Evolutionary conservation across 2,797 vertebrate species (phyloP), one percentile per base, ranked within the genome.

Genomic region (Onychomys arenicola): DNA sequence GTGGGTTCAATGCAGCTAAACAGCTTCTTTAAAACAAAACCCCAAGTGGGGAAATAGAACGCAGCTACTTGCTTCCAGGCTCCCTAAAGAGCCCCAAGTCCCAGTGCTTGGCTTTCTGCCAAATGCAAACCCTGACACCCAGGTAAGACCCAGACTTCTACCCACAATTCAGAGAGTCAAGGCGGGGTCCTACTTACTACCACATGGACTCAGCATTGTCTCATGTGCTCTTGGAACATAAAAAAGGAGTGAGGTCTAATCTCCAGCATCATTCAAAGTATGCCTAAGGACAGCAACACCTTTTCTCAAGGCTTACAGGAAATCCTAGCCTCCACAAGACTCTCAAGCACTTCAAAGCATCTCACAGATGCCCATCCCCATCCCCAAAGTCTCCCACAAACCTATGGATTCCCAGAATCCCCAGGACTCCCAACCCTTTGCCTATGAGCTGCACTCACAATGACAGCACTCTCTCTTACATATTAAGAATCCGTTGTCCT

Each of bases 181-280:
- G 13, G 10, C 0, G 0, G 3, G 40, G 4, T 55, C 27, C 55
- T 1, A 2, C 12, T 9, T 23, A 4, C 5, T 2, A 2, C 21
- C 3, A 6, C 0, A 0, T 0, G 40, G 3, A 2, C 29, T 32
- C 17, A 2, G 27, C 37, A 11, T 2, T 55, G 55, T 55, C 55
- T 55, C 55, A 55, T 16, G 55, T 29, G 25, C 25, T 57, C 1
- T 2, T 16, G 40, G 17, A 0, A 0, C 76, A 63, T 3, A 0
- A 6, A 32, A 84, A 8, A 65, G 93, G 27, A 46, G 8, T 0
- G 0, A 8, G 43, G 17, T 11, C 12, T 57, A 1, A 12, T n/a
- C 75, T 23, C 69, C 29, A 14, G 69, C 5, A 29, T 9, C 69
- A 19, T 21, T 12, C 77, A 29, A 21, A 0, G 6, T 17, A 2